Evolutionary conservation across 2,888 invertebrate species (phyloP).

Genomic region (Archaeoteleia sp.): DNA sequence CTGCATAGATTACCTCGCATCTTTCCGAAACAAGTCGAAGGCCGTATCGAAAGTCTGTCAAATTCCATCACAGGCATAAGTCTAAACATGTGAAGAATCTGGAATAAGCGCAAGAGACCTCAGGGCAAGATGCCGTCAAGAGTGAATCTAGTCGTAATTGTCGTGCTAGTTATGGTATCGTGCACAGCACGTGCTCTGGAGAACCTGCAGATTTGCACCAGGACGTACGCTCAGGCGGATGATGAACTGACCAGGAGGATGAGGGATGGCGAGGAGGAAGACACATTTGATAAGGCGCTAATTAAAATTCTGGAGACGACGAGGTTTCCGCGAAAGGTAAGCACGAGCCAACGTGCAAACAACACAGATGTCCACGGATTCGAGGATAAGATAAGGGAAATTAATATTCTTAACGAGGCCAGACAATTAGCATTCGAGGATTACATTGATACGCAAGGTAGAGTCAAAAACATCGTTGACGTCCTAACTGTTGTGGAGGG

Average conservation of each 20-base stretch:
- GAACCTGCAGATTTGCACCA: constrained; percentile 35
- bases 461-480: no score
- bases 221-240: constrained; percentile 7
- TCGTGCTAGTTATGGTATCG: constrained; percentile 55
- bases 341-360: neutral
- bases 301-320: constrained; percentile 7
- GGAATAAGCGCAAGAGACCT: neutral
- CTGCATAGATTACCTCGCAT: constrained; percentile 17
- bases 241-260: constrained; percentile 11
- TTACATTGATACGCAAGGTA: neutral
- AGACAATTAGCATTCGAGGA: neutral
- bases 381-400: no score
- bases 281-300: constrained; percentile 7
- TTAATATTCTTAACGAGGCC: neutral
- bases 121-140: constrained; percentile 57
- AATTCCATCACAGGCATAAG: no score
- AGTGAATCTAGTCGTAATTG: constrained; percentile 66
- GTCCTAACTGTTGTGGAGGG: neutral
- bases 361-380: neutral
- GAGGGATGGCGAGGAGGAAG: constrained; percentile 10
- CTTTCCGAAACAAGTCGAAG: neutral
- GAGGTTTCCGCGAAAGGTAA: neutral
- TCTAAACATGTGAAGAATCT: constrained; percentile 29
- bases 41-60: no score
- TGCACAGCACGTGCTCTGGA: constrained; percentile 45